Base-by-base conservation (phyloP, 2,888 invertebrate genomes). In the Odontomyia ornata region DNA sequence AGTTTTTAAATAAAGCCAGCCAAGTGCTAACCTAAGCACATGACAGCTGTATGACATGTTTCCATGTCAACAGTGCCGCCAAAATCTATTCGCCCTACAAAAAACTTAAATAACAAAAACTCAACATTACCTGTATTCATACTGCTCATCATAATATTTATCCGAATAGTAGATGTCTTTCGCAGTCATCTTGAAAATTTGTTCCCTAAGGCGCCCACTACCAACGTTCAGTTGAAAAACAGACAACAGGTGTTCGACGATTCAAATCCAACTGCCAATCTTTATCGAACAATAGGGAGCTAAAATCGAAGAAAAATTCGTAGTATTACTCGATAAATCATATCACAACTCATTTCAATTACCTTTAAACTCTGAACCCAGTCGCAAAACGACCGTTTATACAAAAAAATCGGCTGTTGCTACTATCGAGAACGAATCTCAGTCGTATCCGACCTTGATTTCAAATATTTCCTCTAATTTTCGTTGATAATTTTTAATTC, bases 121-220 rank as follows among this genome's bases (percentile, higher is more conserved):
- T 15, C 15, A 27, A 18, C 15, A 87, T 86, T 89, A 97, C 97
- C 97, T 93, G 89, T 97, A 97, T 87, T 97, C 97, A 84, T 91
- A 95, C 81, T 93, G 90, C 79, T 96, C 96, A 83, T 97, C 97
- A 83, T 91, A 93, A 86, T 97, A 97, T 90, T 96, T 97, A 81
- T 95, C 95, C 0, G 97, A 97, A 87, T 97, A 97, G 84, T 94
- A 96, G 83, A 97, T 96, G 80, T 94, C 93, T 86, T 93, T 91
- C 60, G 82, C 82, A 81, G 90, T 87, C 91, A 91, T 91, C 69
- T 81, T 67, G 4, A 21, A 43, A 11, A 13, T 27, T 47, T 23
- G 69, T 30, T 47, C 13, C 9, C 30, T n/a, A 27, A 4, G 23
- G 9, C 47, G 21, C 18, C 43, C 65, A 21, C 65, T 15, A 18